These are phyloP conservation scores for Smittia aterrima DNA, from an alignment of 2,888 invertebrate genomes.

Conservation along the genomic window DNA sequence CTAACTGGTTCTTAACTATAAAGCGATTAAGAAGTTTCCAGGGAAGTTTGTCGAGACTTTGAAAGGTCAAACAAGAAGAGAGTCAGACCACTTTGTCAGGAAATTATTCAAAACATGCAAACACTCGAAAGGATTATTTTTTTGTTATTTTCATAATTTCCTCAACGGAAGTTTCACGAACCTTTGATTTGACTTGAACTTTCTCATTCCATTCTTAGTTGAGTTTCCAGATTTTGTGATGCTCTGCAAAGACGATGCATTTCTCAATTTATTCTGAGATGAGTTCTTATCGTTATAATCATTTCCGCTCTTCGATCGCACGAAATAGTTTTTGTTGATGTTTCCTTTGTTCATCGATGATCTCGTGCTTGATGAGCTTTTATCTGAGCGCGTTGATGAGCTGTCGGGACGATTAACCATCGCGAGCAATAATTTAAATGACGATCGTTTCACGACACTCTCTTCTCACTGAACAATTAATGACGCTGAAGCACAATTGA, in stretches of 20 bases:
- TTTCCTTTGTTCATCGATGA: constrained; percentile 11
- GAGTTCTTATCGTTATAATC: constrained; percentile 21
- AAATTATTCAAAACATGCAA: too few species aligned
- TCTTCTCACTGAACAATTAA: not conserved
- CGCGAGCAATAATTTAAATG: not conserved
- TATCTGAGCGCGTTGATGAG: constrained; percentile 30
- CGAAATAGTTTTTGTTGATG: not conserved
- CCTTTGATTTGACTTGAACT: constrained; percentile 36
- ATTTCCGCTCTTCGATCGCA: constrained; percentile 39
- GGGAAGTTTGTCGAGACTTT: too few species aligned
- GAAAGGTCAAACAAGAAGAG: too few species aligned
- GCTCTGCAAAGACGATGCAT: constrained; percentile 32
- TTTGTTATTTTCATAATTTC: too few species aligned
- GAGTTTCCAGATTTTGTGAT: not conserved
- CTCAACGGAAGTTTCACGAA: too few species aligned
- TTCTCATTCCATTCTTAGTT: constrained; percentile 16
- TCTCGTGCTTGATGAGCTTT: constrained; percentile 25
- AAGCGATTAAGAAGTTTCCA: too few species aligned
- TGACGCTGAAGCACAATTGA: constrained; percentile 21
- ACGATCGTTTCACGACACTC: not conserved
- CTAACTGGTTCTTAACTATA: too few species aligned
- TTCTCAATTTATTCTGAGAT: constrained; percentile 21
- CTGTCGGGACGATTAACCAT: constrained; percentile 38
- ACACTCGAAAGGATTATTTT: too few species aligned
- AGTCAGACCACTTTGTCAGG: too few species aligned